Percentiles rank a stretch among this genome's conserved stretches.
Evolutionary conservation across 2,797 vertebrate genomes (phyloP).

Genomic region (Eulemur mongoz): DNA sequence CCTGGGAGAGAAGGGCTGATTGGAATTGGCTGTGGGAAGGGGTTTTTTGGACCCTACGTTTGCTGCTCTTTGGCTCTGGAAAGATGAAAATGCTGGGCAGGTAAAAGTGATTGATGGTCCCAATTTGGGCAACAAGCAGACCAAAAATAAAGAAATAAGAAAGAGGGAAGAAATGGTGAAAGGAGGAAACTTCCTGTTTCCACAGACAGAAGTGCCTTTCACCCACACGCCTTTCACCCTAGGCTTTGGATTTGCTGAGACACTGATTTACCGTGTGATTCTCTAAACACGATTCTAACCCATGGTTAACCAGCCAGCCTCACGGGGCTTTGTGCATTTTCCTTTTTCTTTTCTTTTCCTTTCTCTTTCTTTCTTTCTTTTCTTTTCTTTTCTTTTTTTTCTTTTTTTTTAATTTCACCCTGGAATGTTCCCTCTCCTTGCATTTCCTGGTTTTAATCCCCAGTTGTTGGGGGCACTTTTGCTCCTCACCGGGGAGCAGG

Average conservation of each 20-base stretch:
- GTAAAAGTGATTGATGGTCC: constrained; percentile 55
- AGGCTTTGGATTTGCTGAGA: constrained; percentile 40
- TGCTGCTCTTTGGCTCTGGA: constrained; percentile 29
- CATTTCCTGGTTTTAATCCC: constrained; percentile 45
- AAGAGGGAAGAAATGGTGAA: not conserved
- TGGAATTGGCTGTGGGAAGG: constrained; percentile 62
- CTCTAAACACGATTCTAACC: constrained; percentile 65
- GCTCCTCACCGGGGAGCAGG: not conserved
- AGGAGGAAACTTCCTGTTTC: constrained; percentile 52
- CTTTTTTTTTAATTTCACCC: not conserved
- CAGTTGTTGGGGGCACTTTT: not conserved
- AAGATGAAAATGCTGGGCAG: constrained; percentile 47
- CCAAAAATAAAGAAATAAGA: not conserved
- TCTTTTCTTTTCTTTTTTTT: not conserved
- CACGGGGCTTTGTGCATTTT: constrained; percentile 34
- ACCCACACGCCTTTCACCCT: constrained; percentile 11
- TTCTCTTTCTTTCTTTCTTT: not conserved
- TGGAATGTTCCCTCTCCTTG: constrained; percentile 61
- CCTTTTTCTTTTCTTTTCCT: not conserved
- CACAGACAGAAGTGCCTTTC: constrained; percentile 42
- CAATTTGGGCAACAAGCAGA: constrained; percentile 42
- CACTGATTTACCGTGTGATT: constrained; percentile 19
- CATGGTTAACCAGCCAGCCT: constrained; percentile 58
- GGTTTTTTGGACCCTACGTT: not conserved
- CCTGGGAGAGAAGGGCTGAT: constrained; percentile 53